Conservation (phyloP, 2,797 vertebrate species). For the Staurois parvus region DNA sequence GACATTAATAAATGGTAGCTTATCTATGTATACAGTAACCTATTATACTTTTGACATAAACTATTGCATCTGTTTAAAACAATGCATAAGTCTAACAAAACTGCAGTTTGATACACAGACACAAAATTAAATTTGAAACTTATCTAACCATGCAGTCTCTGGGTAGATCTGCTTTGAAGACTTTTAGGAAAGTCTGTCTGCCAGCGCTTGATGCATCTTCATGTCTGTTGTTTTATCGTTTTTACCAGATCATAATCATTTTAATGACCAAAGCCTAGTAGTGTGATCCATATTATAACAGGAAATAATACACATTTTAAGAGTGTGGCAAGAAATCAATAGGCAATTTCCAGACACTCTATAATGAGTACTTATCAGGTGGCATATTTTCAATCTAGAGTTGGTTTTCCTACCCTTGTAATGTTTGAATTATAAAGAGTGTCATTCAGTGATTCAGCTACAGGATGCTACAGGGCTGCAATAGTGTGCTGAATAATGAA, state of each 20-base stretch:
- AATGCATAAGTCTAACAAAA: not conserved
- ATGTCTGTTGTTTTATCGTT: not conserved
- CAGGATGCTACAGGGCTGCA: not conserved
- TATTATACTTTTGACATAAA: not conserved
- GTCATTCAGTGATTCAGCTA: not conserved
- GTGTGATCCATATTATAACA: not conserved
- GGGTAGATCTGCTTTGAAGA: not conserved
- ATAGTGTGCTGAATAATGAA: not conserved
- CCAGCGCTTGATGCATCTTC: not conserved
- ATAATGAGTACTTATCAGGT: not conserved
- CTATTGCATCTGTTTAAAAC: not conserved
- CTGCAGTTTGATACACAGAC: not conserved
- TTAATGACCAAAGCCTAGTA: not conserved
- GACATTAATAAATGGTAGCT: not conserved
- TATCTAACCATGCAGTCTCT: not conserved
- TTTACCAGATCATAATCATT: not conserved
- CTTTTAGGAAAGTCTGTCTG: not conserved
- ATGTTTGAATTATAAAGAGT: slow-evolving; percentile 24
- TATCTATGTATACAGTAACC: not conserved
- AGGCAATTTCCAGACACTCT: not conserved
- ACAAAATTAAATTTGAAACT: not conserved
- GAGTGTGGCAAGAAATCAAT: not conserved
- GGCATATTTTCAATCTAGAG: not conserved
- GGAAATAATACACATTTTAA: not conserved
- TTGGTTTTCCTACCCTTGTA: slow-evolving; percentile 4